These are phyloP conservation scores for Bostrychus sinensis DNA, from an alignment of 2,113 vertebrate genomes.

Conservation along the genomic window DNA sequence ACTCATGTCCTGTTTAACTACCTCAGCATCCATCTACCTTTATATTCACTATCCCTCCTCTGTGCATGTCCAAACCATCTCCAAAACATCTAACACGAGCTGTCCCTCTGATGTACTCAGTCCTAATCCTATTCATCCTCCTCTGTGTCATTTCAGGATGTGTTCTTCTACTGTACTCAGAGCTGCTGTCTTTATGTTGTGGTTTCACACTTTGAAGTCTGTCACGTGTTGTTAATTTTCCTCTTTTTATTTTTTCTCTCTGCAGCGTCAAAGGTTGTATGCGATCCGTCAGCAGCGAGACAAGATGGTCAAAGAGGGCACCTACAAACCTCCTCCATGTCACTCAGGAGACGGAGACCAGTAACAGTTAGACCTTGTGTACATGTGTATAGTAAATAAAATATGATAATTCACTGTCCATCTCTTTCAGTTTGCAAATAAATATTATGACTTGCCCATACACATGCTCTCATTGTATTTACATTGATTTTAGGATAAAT, in stretches of 20 bases:
- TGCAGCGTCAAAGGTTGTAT: constrained; percentile 77
- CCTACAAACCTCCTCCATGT: constrained; percentile 81
- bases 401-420: constrained; percentile 44
- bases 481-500: background rate
- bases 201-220: too few relatives aligned
- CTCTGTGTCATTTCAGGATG: too few relatives aligned
- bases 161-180: too few relatives aligned
- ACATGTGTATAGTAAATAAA: constrained; percentile 55
- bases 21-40: too few relatives aligned
- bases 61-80: too few relatives aligned
- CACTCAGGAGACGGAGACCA: constrained; percentile 65
- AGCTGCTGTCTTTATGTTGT: too few relatives aligned
- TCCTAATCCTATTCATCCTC: too few relatives aligned
- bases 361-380: constrained; percentile 9
- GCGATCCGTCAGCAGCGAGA: constrained; percentile 81
- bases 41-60: too few relatives aligned
- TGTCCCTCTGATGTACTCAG: too few relatives aligned
- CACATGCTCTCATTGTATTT: background rate
- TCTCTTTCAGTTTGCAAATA: constrained; percentile 68
- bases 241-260: background rate
- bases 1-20: too few relatives aligned
- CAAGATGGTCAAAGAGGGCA: constrained; percentile 88
- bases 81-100: too few relatives aligned
- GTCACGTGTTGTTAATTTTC: background rate
- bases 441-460: constrained; percentile 46